Percentiles rank a stretch among this genome's conserved stretches.
Evolutionary conservation across 2,797 vertebrate species (phyloP).

Genomic region (Microctenopoma stevenorrisi): DNA sequence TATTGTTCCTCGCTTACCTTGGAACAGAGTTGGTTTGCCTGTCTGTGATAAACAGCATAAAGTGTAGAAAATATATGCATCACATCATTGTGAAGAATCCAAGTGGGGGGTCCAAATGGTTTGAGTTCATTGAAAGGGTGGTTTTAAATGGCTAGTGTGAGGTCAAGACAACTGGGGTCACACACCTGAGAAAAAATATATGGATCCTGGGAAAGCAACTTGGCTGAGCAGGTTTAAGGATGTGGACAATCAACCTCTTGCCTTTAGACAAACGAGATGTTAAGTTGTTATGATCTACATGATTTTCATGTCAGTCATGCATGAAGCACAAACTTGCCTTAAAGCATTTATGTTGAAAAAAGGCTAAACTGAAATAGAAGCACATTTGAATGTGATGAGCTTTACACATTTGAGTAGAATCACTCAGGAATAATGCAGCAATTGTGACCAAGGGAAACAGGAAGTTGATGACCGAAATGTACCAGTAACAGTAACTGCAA

Average conservation of each 20-base stretch:
- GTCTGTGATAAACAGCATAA: background rate
- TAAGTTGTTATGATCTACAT: background rate
- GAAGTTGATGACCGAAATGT: constrained; percentile 35
- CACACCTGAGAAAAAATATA: background rate
- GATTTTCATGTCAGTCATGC: constrained; percentile 11
- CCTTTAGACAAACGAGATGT: background rate
- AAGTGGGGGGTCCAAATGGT: background rate
- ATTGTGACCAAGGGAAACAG: constrained; percentile 27
- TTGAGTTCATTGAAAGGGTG: background rate
- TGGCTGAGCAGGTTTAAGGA: background rate
- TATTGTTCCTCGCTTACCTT: background rate
- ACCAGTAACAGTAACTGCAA: background rate
- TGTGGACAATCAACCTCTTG: background rate
- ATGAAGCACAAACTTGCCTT: background rate
- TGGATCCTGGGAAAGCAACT: background rate
- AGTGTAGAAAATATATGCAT: background rate
- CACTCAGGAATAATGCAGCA: constrained; percentile 2
- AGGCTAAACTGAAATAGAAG: background rate
- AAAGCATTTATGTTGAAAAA: constrained; percentile 4
- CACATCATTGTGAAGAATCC: background rate
- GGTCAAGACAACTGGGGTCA: constrained; percentile 8
- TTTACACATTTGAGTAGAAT: background rate
- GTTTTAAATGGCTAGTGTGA: constrained; percentile 21
- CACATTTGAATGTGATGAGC: constrained; percentile 17
- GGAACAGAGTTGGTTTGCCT: background rate